Percentiles rank a stretch among this genome's conserved stretches.
Conservation (phyloP, 2,797 vertebrate genomes). For the Hyperoplus lanceolatus region DNA sequence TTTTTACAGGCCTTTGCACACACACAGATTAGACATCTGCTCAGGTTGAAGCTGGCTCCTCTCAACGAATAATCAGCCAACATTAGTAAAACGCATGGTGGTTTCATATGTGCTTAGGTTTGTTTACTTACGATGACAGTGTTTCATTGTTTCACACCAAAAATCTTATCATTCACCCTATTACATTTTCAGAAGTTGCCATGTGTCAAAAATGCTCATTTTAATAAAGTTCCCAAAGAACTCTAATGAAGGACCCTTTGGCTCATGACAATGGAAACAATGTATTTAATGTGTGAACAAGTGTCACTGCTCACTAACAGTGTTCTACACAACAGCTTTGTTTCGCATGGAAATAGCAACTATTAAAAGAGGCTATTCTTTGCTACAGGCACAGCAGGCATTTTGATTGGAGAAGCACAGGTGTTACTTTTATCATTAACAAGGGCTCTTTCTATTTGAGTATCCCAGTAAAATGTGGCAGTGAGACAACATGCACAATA, state of each 20-base stretch:
- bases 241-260: not conserved
- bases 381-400: not conserved
- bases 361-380: not conserved
- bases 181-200: not conserved
- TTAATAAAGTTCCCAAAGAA: not conserved
- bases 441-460: not conserved
- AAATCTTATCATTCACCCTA: not conserved
- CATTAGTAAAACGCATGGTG: slow-evolving; percentile 14
- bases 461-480: slow-evolving; percentile 3
- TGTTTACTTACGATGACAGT: not conserved
- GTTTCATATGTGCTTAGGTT: not conserved
- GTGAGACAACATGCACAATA: not conserved
- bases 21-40: slow-evolving; percentile 4
- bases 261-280: not conserved
- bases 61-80: slow-evolving; percentile 1
- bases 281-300: not conserved
- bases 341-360: not conserved
- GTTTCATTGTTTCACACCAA: not conserved
- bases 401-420: slow-evolving; percentile 19
- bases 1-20: not conserved
- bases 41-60: slow-evolving; percentile 13
- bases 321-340: not conserved
- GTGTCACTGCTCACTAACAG: slow-evolving; percentile 9
- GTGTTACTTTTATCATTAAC: slow-evolving; percentile 24
- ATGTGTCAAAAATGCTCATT: not conserved